phyloP scores from a whole-genome alignment of 1,140 invertebrate genomes.

The Belonocnema kinseyi region DNA sequence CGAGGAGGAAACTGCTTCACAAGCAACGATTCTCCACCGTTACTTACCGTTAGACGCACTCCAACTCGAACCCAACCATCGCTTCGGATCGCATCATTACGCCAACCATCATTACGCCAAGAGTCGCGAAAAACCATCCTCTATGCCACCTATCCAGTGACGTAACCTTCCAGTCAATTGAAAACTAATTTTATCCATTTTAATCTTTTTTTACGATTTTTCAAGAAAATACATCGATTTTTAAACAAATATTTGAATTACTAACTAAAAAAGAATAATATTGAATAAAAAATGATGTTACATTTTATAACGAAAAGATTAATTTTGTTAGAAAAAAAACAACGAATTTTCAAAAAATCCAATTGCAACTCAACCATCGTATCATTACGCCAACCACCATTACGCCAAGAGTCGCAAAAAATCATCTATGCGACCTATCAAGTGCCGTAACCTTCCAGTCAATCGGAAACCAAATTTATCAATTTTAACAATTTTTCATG shows the following conservation, averaged over 20 bases:
- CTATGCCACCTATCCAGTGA: neutral
- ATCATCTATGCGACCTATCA: neutral
- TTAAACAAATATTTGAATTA: too few species aligned
- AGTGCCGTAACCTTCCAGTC: neutral
- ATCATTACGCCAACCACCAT: conserved; percentile 31
- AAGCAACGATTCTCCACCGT: conserved; percentile 59
- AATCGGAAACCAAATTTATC: too few species aligned
- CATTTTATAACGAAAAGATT: too few species aligned
- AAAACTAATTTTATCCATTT: too few species aligned
- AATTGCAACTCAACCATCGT: neutral
- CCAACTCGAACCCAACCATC: neutral
- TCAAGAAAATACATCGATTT: too few species aligned
- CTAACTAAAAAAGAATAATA: too few species aligned
- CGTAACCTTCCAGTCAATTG: neutral
- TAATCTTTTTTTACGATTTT: too few species aligned
- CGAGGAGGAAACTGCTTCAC: conserved; percentile 48
- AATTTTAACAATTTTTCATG: neutral
- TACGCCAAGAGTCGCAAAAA: conserved; percentile 17
- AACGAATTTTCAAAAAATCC: neutral
- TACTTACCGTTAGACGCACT: conserved; percentile 62
- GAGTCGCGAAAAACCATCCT: conserved; percentile 5
- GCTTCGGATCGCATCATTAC: neutral
- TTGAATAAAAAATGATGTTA: too few species aligned
- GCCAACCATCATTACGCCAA: conserved; percentile 32
- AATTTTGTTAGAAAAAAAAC: too few species aligned